Base-by-base conservation (phyloP, 2,888 invertebrate species). In the Spisula solida region DNA sequence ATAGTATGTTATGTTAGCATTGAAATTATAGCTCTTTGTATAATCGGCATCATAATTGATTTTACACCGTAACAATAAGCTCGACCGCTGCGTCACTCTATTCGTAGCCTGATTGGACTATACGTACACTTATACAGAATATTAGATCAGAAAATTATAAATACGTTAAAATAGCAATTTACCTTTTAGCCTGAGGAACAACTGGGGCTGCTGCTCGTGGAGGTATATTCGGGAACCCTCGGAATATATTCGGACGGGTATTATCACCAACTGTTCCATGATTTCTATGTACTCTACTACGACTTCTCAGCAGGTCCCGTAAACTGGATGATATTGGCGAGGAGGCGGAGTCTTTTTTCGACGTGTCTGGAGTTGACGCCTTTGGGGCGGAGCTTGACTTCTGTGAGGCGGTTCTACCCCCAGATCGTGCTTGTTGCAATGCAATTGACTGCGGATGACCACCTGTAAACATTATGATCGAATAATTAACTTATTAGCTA, bases 161-260 rank as follows among this genome's bases (percentile, higher is more conserved):
- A n/a, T n/a, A n/a, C n/a, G n/a, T n/a, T n/a, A 41, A 25, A 25
- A 34, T 75, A 31, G 29, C 48, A 20, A 34, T 6, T 12, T 81
- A 91, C 89, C 87, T 88, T 51, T 88, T 66, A 34, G 82, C 85
- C 47, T 85, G 79, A 16, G 92, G 90, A 0, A 86, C 48, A 0
- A 87, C 41, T 0, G 88, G 88, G 0, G 85, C 87, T 14, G 81
- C 82, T 4, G 90, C 92, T 18, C 92, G 51, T 6, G 92, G 92
- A 25, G 41, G n/a, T 34, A 91, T 83, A 0, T 51, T 87, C 0
- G 82, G 75, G 0, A 90, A 81, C 0, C 82, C n/a, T 0, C 90
- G 87, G 1, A 88, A 86, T 29, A 92, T 92, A 51, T 92, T 92
- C 2, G 89, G 88, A 0, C 55, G 47, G n/a, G 16, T 47, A 31